Evolutionary conservation across 2,888 invertebrate species (phyloP).

Genomic region (Bhutanitis thaidina): DNA sequence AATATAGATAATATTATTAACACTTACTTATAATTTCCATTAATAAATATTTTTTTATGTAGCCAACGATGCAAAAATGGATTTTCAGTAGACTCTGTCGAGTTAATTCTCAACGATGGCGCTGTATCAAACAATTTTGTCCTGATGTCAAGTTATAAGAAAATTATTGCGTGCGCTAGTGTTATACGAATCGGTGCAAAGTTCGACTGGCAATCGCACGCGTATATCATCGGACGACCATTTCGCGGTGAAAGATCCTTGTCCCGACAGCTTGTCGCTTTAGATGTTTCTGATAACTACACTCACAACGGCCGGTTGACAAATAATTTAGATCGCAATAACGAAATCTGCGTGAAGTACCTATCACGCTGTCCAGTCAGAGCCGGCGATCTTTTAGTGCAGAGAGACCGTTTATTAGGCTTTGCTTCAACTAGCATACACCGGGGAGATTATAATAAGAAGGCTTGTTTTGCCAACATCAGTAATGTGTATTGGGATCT

Average conservation of each 20-base stretch:
- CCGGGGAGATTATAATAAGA: slow-evolving; percentile 33
- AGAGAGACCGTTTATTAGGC: slow-evolving; percentile 46
- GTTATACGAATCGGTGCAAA: slow-evolving; percentile 39
- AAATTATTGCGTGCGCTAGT: slow-evolving; percentile 44
- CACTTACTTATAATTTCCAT: too few species aligned
- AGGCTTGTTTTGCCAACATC: slow-evolving; percentile 54
- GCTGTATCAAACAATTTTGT: slow-evolving; percentile 48
- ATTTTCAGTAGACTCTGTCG: slow-evolving; percentile 46
- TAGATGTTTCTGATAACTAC: slow-evolving; percentile 26
- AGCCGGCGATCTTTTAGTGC: slow-evolving; percentile 58
- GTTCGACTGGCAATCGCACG: slow-evolving; percentile 31
- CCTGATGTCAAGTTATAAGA: slow-evolving; percentile 48
- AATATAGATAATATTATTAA: too few species aligned
- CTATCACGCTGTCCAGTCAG: slow-evolving; percentile 51
- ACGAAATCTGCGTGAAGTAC: slow-evolving; percentile 50
- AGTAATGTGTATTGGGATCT: slow-evolving; percentile 27
- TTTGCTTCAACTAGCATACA: slow-evolving; percentile 50
- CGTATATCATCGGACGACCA: slow-evolving; percentile 53
- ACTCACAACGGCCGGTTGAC: slow-evolving; percentile 15
- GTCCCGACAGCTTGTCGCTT: slow-evolving; percentile 47
- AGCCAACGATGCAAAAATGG: slow-evolving; percentile 64
- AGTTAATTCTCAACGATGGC: slow-evolving; percentile 46
- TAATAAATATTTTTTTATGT: slow-evolving; percentile 34
- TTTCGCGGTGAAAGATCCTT: slow-evolving; percentile 39
- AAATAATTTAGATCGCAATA: slow-evolving; percentile 34